Conservation (phyloP, 2,797 vertebrate species). For the Typhlichthys eigenmanni region DNA sequence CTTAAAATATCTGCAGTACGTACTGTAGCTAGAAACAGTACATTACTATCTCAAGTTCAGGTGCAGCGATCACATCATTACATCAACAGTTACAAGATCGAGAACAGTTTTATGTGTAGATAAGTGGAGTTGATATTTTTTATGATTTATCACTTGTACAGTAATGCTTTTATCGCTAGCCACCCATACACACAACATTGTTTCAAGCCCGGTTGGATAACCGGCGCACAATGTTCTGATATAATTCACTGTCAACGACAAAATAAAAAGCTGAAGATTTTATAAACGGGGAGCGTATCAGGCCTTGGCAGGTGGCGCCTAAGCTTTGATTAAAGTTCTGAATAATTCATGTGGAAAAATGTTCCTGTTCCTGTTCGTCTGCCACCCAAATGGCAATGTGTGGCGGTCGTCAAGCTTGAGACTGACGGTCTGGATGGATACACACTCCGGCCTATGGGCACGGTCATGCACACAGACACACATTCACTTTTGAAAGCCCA, state of each 20-base stretch:
- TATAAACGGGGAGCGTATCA: slow-evolving; percentile 45
- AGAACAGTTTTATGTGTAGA: no score
- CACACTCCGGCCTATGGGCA: slow-evolving; percentile 28
- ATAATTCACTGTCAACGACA: slow-evolving; percentile 24
- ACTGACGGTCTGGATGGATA: slow-evolving; percentile 42
- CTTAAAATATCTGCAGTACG: no score
- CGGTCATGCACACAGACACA: slow-evolving; percentile 25
- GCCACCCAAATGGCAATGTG: slow-evolving; percentile 49
- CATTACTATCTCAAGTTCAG: no score
- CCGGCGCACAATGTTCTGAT: slow-evolving; percentile 30
- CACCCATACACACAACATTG: slow-evolving; percentile 8
- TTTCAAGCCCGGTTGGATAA: slow-evolving; percentile 23
- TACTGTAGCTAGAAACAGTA: neutral
- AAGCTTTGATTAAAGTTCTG: slow-evolving; percentile 61
- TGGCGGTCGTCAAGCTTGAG: slow-evolving; percentile 44
- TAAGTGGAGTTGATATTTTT: neutral
- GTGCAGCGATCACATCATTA: no score
- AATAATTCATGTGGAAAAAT: slow-evolving; percentile 64
- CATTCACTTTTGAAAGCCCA: slow-evolving; percentile 35
- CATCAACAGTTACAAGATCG: no score
- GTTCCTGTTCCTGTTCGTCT: slow-evolving; percentile 45
- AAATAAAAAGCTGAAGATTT: slow-evolving; percentile 42
- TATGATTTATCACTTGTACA: no score
- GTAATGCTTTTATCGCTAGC: neutral
- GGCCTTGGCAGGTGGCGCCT: slow-evolving; percentile 43